Evolutionary conservation across 2,797 vertebrate species (phyloP), one percentile per base, ranked within the genome.

Genomic region (Acanthurus tractus): DNA sequence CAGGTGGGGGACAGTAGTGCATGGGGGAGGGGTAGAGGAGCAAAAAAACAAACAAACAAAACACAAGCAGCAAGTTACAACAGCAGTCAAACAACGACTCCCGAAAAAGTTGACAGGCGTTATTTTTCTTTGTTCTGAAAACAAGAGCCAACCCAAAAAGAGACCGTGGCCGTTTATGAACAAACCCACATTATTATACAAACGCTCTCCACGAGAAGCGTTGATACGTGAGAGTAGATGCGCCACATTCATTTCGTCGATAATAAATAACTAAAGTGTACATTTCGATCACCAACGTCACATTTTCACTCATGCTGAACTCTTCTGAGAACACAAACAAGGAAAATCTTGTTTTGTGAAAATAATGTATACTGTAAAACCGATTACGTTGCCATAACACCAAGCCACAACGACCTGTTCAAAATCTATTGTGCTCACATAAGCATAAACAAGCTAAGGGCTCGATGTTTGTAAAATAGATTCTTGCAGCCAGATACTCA

Each of bases 11-110:
- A 12, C 74, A 88, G 82, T 82, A 78, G 65, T 66, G 82, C 52
- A 17, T 89, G 88, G 93, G 94, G 91, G 93, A 88, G 92, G 93
- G 93, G 94, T 88, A 22, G 63, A 69, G 67, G 77, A 83, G 78
- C 61, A 69, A 71, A 71, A 74, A 76, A 85, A 90, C 72, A 91
- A 90, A 91, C 89, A 93, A 94, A 93, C 87, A 91, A 89, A 90
- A 92, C 87, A 90, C 82, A 89, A 76, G 82, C 86, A 86, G 81
- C 78, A 81, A 88, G 86, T 87, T 84, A 83, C 84, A 70, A 89
- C 78, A 78, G 72, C 70, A 75, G 70, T 76, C 70, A 76, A 79
- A 90, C 90, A 86, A 89, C 90, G 82, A 87, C 78, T 74, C 70
- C 29, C 45, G 74, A 72, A 53, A 90, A 91, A 90, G 90, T 92